Evolutionary conservation across 2,888 invertebrate species (phyloP).

Genomic region (Orthosia gothica): DNA sequence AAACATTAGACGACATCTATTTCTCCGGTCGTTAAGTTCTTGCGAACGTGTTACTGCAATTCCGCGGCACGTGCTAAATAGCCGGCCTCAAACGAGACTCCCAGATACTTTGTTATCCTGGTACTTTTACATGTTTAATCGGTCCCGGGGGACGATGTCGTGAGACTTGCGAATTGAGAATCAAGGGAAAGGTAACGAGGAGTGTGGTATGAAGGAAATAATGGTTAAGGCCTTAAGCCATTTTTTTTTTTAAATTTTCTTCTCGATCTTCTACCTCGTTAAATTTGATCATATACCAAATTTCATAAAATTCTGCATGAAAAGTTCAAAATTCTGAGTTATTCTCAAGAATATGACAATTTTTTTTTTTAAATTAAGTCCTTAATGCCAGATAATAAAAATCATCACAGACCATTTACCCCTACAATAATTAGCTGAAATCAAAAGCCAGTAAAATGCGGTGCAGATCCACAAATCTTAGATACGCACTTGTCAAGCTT

Average conservation of each 20-base stretch:
- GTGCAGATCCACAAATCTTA: slow-evolving; percentile 76
- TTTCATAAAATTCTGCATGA: background rate
- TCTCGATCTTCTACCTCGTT: background rate
- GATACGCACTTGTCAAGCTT: slow-evolving; percentile 75
- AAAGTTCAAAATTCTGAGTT: background rate
- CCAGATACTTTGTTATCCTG: slow-evolving; percentile 88
- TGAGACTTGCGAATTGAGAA: slow-evolving; percentile 65
- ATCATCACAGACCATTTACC: slow-evolving; percentile 69
- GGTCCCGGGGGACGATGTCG: slow-evolving; percentile 80
- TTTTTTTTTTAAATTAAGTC: background rate
- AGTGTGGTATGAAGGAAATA: slow-evolving; percentile 15
- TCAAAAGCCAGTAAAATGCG: slow-evolving; percentile 72
- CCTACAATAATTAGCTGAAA: slow-evolving; percentile 77
- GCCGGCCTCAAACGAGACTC: slow-evolving; percentile 81
- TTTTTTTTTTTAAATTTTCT: too few relatives aligned
- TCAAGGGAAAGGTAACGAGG: slow-evolving; percentile 60
- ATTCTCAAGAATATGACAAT: background rate
- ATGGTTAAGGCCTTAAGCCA: background rate
- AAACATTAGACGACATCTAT: slow-evolving; percentile 70
- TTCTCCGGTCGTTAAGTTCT: slow-evolving; percentile 84
- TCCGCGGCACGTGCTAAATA: slow-evolving; percentile 89
- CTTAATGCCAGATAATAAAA: slow-evolving; percentile 1
- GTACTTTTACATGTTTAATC: slow-evolving; percentile 91
- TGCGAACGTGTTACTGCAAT: slow-evolving; percentile 86
- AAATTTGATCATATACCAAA: background rate